Base-by-base conservation (phyloP, 2,888 invertebrate genomes). In the Elegia similella region DNA sequence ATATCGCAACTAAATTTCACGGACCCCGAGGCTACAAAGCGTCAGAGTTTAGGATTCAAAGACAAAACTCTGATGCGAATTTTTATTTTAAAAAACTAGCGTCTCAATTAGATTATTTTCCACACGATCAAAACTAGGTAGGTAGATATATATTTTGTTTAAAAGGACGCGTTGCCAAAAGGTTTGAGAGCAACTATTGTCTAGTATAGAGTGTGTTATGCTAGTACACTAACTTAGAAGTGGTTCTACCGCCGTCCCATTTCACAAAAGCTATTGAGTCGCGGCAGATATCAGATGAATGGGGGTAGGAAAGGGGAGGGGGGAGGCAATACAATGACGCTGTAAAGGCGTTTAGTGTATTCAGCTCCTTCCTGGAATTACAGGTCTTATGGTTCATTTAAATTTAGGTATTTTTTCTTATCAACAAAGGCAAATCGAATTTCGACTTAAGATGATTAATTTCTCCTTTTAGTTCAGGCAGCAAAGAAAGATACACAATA, bases 141-240 rank as follows among this genome's bases (percentile, higher is more conserved):
- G n/a, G n/a, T n/a, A n/a, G n/a, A n/a, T n/a, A 23, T 3, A 23
- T 23, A 38, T 6, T 12, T 2, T n/a, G 5, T n/a, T 38, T 3
- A 12, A 38, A 6, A 12, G n/a, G 12, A 38, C n/a, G 5, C 12
- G 38, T 38, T n/a, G 38, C 2, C 32, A 32, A 38, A 38, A 3
- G 12, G 38, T 38, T 38, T 38, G 38, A 38, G 38, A 38, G n/a
- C n/a, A 38, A 12, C 38, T 38, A 3, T 15, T 54, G 15, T n/a
- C 52, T 58, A 30, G 23, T 38, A 34, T 34, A 57, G 23, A 3
- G 23, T 23, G 23, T 23, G 2, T 3, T 17, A 42, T 52, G 30
- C 7, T 29, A 47, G 59, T 13, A 60, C 42, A 61, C 58, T 29
- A 62, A 69, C 66, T 73, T 70, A 23, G 57, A 65, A 68, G 65